Base-by-base conservation (phyloP, 1,140 invertebrate species). In the Vanessa atalanta region DNA sequence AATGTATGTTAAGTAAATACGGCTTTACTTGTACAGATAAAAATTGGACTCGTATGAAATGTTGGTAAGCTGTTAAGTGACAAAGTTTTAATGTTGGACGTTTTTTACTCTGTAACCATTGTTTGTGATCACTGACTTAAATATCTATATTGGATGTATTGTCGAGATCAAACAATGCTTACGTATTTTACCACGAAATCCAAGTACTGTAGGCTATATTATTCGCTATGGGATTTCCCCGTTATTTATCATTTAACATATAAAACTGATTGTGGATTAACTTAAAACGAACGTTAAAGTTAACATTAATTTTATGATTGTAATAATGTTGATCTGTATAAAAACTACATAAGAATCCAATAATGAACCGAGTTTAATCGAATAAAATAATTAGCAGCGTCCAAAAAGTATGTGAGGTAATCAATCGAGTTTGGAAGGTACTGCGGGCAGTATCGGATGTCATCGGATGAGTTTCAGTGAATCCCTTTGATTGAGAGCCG, bases 401-500 rank as follows among this genome's bases (percentile, higher is more conserved):
- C 78, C 63, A 78, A 84, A 83, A 79, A 77, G 76, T 70, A 73
- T 78, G 75, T 69, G 72, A 72, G 74, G 72, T 82, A 80, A 81
- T 81, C 78, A 74, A 79, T 80, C 79, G 72, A 74, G 80, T 81
- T 79, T 74, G 77, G 76, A 79, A 85, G 72, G 72, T 77, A 81
- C 69, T 78, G 70, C 68, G 65, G 70, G 78, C 65, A 73, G 81
- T 90, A 86, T 88, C 86, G 77, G 63, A 87, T 90, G 84, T 81
- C 87, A 83, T 79, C 79, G 76, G 70, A 69, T 80, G 66, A 69
- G 71, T 82, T 89, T 88, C 88, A 88, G 78, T 79, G 88, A 89
- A 90, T 82, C 81, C 82, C 76, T 89, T 92, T 92, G 88, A 89
- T 83, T 73, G 75, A 74, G 76, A 61, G 85, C 88, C 90, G 90